Percentiles rank a stretch among this genome's conserved stretches.
phyloP scores from a whole-genome alignment of 2,113 vertebrate genomes.

The Tychaedon coryphoeus region DNA sequence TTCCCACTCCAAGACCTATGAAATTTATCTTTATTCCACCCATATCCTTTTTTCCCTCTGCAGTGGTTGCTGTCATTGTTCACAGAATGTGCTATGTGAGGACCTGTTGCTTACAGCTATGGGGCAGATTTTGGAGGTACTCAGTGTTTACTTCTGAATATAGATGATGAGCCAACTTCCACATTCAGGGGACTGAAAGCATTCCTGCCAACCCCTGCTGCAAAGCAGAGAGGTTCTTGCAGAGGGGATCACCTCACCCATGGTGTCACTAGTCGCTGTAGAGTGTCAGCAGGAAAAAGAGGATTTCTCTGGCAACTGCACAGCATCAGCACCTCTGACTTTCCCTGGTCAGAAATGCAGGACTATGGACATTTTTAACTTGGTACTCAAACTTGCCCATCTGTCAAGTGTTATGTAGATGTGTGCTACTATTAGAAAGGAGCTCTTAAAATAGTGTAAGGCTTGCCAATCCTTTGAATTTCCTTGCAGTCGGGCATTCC shows the following conservation, averaged over 20 bases:
- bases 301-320: neutral
- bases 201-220: neutral
- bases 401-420: neutral
- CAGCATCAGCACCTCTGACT: neutral
- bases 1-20: neutral
- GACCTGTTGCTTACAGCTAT: neutral
- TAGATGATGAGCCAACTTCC: neutral
- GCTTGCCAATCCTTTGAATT: neutral
- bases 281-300: accelerated
- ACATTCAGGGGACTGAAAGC: neutral
- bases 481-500: neutral
- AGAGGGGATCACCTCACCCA: neutral
- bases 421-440: neutral
- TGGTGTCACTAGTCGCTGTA: neutral
- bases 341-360: neutral
- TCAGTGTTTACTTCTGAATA: neutral
- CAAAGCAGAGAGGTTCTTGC: neutral
- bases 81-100: neutral
- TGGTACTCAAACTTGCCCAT: neutral
- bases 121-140: neutral
- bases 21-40: neutral
- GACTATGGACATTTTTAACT: neutral
- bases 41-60: neutral
- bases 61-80: neutral
- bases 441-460: neutral